Percentiles rank a stretch among this genome's conserved stretches.
These are phyloP conservation scores for Cataglyphis hispanica DNA, from an alignment of 1,140 invertebrate species.

Conservation along the genomic window DNA sequence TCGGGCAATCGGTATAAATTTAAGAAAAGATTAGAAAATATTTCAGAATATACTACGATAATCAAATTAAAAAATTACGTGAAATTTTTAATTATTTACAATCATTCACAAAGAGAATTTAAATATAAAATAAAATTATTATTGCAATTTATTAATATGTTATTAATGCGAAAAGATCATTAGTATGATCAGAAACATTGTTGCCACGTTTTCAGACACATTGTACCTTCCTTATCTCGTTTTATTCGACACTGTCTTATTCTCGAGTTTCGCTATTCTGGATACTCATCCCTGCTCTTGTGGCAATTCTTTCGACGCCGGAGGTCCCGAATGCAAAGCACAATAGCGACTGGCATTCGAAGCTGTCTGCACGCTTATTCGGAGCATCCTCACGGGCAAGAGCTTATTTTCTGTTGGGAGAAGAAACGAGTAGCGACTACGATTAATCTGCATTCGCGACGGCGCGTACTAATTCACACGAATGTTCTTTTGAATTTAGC, in stretches of 20 bases:
- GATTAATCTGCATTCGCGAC: constrained; percentile 25
- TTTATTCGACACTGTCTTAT: constrained; percentile 8
- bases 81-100: not conserved
- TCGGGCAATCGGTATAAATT: not conserved
- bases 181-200: not conserved
- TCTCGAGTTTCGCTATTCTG: constrained; percentile 39
- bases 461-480: not conserved
- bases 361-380: constrained; percentile 37
- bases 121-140: not conserved
- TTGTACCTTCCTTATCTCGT: not conserved
- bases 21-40: constrained; percentile 45
- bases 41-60: not conserved
- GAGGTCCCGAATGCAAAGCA: constrained; percentile 53
- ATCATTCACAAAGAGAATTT: constrained; percentile 10
- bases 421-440: constrained; percentile 18
- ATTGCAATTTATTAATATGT: not conserved
- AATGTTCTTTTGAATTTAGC: not conserved
- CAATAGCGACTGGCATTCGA: constrained; percentile 59
- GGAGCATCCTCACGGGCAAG: constrained; percentile 26
- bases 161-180: constrained; percentile 14
- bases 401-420: constrained; percentile 26
- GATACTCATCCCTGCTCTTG: constrained; percentile 5
- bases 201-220: not conserved
- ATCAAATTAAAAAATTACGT: constrained; percentile 3
- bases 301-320: constrained; percentile 46